Base-by-base conservation (phyloP, 2,113 vertebrate genomes). In the Lepisosteus oculatus region DNA sequence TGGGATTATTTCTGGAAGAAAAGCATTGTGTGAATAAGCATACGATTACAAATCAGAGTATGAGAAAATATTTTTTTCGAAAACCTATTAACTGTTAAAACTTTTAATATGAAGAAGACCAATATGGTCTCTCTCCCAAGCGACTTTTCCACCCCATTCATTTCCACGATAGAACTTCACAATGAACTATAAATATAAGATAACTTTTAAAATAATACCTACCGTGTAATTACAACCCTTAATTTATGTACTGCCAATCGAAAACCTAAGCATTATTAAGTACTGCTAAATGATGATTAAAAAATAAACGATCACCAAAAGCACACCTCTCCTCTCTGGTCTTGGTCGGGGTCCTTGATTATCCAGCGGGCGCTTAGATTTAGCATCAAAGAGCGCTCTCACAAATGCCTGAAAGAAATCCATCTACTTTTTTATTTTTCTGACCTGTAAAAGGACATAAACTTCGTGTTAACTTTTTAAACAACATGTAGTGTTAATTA, bases 221-320 rank as follows among this genome's bases (percentile, higher is more conserved):
- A 73, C 56, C 65, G 8, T 42, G 17, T 67, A 51, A 68, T 61
- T 61, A 73, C 17, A 73, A 56, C 56, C 44, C 61, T 61, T 68
- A 68, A 62, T 67, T 62, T 68, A 73, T 51, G 65, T 68, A 43
- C 72, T 68, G 17, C 57, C 42, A 15, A 68, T 61, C 59, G 61
- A 61, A 68, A 68, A 61, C 3, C 7, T 68, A 68, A 67, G 56
- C 65, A 73, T 73, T 68, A 73, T 73, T 68, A 57, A 61, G 17
- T 68, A 42, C 11, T 29, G 9, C n/a, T 14, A 13, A 62, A 73
- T 43, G 56, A 61, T 51, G 42, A 5, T 4, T n/a, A 66, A 54
- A 44, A 67, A 54, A 61, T 43, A 59, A 63, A 45, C 61, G 51
- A 68, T 12, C 54, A 57, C 51, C 55, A 66, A 66, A 66, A 63